These are phyloP conservation scores for Campylomormyrus numenius DNA, from an alignment of 2,113 vertebrate genomes.

Conservation along the genomic window DNA sequence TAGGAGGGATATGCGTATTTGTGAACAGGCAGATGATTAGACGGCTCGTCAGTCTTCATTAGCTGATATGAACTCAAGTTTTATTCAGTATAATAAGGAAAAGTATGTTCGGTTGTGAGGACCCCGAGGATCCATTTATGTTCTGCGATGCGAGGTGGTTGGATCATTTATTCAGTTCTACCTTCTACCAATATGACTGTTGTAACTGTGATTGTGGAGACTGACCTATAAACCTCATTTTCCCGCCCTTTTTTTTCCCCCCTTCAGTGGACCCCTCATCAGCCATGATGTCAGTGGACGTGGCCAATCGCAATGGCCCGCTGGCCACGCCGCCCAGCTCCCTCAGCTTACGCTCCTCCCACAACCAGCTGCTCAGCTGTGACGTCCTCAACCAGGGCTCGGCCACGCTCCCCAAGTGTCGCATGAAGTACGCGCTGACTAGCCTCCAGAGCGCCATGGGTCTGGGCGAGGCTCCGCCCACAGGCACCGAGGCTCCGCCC, in stretches of 20 bases:
- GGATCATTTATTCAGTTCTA: not conserved
- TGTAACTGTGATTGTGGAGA: not conserved
- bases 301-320: constrained; percentile 77
- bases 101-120: not conserved
- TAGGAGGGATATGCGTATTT: not conserved
- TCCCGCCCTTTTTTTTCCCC: not conserved
- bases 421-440: constrained; percentile 89
- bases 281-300: constrained; percentile 75
- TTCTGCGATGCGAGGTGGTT: not conserved
- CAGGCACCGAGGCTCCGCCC: constrained; percentile 17
- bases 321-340: constrained; percentile 78
- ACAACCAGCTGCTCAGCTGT: constrained; percentile 82
- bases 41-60: not conserved
- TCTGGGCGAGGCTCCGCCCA: constrained; percentile 62
- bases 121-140: not conserved
- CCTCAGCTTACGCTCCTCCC: constrained; percentile 85
- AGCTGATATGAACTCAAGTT: not conserved
- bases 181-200: not conserved
- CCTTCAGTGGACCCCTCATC: constrained; percentile 60
- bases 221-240: not conserved
- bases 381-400: constrained; percentile 75
- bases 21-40: not conserved
- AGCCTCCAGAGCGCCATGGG: constrained; percentile 94
- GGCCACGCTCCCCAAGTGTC: constrained; percentile 84
- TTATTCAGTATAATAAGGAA: not conserved